These are phyloP conservation scores for Eupsilia transversa DNA, from an alignment of 2,888 invertebrate genomes.

Conservation along the genomic window DNA sequence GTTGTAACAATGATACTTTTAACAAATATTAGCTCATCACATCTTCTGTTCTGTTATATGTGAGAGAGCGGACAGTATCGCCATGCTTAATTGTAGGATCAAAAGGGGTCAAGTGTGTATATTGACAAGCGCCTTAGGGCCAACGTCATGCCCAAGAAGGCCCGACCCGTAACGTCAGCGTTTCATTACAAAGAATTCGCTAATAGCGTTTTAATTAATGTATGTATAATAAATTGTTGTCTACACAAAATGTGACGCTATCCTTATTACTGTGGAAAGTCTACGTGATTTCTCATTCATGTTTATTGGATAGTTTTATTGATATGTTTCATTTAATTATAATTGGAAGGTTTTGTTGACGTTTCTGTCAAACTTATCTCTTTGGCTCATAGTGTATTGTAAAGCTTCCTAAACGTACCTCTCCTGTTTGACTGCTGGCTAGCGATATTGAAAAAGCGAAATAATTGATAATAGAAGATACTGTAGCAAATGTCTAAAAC, in stretches of 20 bases:
- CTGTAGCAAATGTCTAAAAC: not conserved
- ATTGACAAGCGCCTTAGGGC: conserved; percentile 89
- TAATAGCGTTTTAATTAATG: conserved; percentile 58
- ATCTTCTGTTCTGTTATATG: conserved; percentile 56
- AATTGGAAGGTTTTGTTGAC: not conserved
- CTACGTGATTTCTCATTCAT: conserved; percentile 30
- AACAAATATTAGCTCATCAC: conserved; percentile 58
- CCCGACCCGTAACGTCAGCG: conserved; percentile 63
- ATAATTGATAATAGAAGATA: not conserved
- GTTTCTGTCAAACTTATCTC: not conserved
- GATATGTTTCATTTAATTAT: not conserved
- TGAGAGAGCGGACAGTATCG: conserved; percentile 80
- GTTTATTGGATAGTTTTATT: not conserved
- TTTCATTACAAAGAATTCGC: conserved; percentile 62
- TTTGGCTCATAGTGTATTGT: not conserved
- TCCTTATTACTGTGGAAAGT: conserved; percentile 16
- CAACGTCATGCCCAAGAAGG: conserved; percentile 84
- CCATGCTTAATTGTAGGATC: conserved; percentile 89
- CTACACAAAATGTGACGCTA: conserved; percentile 39
- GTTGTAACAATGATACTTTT: conserved; percentile 37
- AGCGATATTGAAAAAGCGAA: not conserved
- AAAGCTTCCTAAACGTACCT: not conserved
- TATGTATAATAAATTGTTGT: conserved; percentile 39
- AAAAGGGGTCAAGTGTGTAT: conserved; percentile 91
- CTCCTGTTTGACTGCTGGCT: not conserved